Evolutionary conservation across 53 echinoderm and acorn worm genomes (phyloP).

Genomic region (Holothuria leucospilota): DNA sequence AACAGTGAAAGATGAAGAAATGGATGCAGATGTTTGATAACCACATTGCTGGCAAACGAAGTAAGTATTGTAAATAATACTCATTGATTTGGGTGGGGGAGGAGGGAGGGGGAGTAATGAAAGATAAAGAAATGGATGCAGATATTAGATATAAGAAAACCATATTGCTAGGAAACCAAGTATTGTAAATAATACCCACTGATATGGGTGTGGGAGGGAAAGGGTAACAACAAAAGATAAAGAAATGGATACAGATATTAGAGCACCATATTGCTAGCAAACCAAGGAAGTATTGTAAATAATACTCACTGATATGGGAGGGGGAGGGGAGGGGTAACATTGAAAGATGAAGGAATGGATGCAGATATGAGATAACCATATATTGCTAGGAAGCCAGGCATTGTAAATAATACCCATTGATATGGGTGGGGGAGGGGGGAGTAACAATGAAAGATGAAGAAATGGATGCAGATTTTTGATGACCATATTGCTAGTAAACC

Average conservation of each 20-base stretch:
- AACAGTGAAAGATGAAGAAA: not conserved
- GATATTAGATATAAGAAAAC: not conserved
- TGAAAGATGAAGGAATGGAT: not conserved
- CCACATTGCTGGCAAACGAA: not conserved
- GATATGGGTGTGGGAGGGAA: no score
- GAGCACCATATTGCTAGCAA: not conserved
- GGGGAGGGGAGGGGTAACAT: no score
- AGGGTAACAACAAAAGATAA: not conserved
- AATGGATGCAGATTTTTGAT: not conserved
- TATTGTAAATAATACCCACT: no score
- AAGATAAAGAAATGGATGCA: not conserved
- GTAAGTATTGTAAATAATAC: not conserved
- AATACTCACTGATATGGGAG: no score
- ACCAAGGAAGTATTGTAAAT: no score
- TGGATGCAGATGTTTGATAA: constrained; percentile 3
- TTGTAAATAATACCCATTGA: no score
- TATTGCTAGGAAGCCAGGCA: not conserved
- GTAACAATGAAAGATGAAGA: not conserved
- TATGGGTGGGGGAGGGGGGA: no score
- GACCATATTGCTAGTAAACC: not conserved
- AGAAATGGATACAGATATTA: not conserved
- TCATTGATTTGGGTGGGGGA: no score
- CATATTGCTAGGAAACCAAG: no score
- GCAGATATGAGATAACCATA: not conserved
- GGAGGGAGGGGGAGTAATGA: no score